Base-by-base conservation (phyloP, 2,888 invertebrate genomes). In the Cerastis leucographa region DNA sequence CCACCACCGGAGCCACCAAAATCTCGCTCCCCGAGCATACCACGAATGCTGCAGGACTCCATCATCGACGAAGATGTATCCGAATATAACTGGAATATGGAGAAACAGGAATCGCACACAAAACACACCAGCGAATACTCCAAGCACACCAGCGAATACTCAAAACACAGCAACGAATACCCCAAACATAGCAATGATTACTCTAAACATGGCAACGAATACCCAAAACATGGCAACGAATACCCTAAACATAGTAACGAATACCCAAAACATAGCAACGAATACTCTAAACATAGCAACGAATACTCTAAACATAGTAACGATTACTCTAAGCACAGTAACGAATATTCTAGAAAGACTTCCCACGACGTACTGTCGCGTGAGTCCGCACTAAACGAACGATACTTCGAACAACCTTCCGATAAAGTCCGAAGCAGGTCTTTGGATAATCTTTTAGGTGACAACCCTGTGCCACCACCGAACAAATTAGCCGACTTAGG, bases 341-440 rank as follows among this genome's bases (percentile, higher is more conserved):
- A 88, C 85, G 94, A 95, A 83, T 95, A 95, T 83, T 95, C 95
- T 0, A 97, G 98, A 87, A 98, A 98, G 91, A 97, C 97, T 64
- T 98, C 98, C 0, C 98, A 98, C 89, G 98, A 98, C 86, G 97
- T 98, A 0, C 94, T 98, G 0, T 98, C 98, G 0, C 95, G 98
- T 76, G 98, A 98, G 89, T 99, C 99, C 0, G 98, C 98, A 0
- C 93, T 99, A 4, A 99, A 99, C 90, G 99, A 99, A 88, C 97
- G 99, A 86, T 99, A 99, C 93, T 99, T 99, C 90, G 98, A 98
- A 85, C 96, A 95, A 74, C 96, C 95, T 64, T 94, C 94, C 1
- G 98, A 98, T 87, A 98, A 98, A 95, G 97, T 98, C 12, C 97
- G 99, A 22, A 98, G 98, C 71, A 91, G 96, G 80, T 98, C 98